These are phyloP conservation scores for Gracilinanus agilis DNA, from an alignment of 2,113 vertebrate genomes.

Conservation along the genomic window DNA sequence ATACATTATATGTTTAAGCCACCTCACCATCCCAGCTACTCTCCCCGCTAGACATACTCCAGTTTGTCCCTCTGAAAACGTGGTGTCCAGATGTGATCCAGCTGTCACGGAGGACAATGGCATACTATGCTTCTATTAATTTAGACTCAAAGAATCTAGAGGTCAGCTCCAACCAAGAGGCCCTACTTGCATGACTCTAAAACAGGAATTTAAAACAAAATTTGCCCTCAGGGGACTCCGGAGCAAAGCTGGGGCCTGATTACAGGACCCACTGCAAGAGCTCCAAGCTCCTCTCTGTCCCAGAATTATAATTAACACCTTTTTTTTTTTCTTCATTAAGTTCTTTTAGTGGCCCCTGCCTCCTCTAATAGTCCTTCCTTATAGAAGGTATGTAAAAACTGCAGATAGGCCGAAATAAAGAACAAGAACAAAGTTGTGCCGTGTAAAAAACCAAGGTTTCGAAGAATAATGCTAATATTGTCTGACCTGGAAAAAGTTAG, in stretches of 20 bases:
- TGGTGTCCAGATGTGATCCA: slow-evolving; percentile 3
- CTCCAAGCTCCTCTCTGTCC: background rate
- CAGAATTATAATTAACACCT: background rate
- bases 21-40: background rate
- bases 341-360: background rate
- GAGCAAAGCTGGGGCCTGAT: slow-evolving; percentile 2
- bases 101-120: background rate
- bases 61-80: background rate
- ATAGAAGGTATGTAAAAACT: background rate
- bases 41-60: background rate
- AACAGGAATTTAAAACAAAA: slow-evolving; percentile 10
- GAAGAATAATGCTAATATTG: slow-evolving; percentile 40
- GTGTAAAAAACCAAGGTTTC: slow-evolving; percentile 29
- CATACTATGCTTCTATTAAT: background rate
- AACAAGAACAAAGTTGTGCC: background rate
- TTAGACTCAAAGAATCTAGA: background rate
- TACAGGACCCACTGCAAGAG: background rate
- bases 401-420: background rate
- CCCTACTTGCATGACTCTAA: background rate
- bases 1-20: background rate
- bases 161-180: background rate
- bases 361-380: background rate
- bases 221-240: background rate
- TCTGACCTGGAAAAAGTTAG: background rate
- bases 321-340: background rate